Conservation (phyloP, 2,888 invertebrate species). For the Pharmacophagus antenor region DNA sequence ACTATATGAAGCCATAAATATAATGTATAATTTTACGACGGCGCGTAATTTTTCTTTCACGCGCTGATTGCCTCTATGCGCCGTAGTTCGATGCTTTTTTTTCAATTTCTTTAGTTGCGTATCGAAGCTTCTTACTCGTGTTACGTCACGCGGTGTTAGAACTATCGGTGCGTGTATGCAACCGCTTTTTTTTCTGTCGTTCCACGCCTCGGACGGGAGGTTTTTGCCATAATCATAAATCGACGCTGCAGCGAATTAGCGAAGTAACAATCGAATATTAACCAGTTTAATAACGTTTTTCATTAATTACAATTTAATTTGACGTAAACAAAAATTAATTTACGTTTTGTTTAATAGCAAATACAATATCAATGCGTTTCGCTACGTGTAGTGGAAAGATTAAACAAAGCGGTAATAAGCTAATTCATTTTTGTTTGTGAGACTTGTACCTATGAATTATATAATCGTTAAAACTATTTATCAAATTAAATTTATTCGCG, state of each 20-base stretch:
- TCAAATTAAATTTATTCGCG: too few relatives aligned
- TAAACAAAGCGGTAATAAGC: too few relatives aligned
- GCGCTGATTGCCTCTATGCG: slow-evolving; percentile 19
- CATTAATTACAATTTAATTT: too few relatives aligned
- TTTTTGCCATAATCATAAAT: neutral
- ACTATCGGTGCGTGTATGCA: slow-evolving; percentile 10
- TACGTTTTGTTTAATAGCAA: too few relatives aligned
- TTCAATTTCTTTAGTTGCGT: slow-evolving; percentile 19
- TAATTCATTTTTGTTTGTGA: too few relatives aligned
- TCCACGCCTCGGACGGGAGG: neutral
- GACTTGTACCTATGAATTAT: too few relatives aligned
- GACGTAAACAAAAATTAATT: too few relatives aligned
- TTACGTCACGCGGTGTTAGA: slow-evolving; percentile 19
- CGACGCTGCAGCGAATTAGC: neutral
- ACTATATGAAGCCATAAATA: slow-evolving; percentile 14
- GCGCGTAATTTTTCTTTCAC: slow-evolving; percentile 18
- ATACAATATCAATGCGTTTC: too few relatives aligned
- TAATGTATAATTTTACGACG: neutral
- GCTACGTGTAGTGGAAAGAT: too few relatives aligned
- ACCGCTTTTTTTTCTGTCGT: slow-evolving; percentile 1
- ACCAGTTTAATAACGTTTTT: too few relatives aligned
- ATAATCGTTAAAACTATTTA: too few relatives aligned
- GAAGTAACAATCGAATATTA: neutral
- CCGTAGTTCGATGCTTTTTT: slow-evolving; percentile 17
- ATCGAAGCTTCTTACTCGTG: slow-evolving; percentile 3